phyloP scores from a whole-genome alignment of 2,888 invertebrate genomes.

The Aphrophora alni region DNA sequence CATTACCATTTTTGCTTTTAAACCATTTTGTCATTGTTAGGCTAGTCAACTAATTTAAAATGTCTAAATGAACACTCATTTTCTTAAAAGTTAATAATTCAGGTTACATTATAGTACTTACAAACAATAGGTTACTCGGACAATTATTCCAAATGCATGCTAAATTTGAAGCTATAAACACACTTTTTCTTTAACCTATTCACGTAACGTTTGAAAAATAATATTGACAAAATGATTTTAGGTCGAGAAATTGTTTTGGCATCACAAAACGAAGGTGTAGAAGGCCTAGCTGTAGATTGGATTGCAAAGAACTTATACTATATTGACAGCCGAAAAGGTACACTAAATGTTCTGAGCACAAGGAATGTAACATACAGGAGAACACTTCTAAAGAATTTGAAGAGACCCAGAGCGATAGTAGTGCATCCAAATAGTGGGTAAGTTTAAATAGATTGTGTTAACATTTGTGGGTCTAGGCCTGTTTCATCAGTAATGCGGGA shows the following conservation, averaged over 20 bases:
- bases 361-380: slow-evolving; percentile 83
- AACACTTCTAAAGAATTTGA: slow-evolving; percentile 84
- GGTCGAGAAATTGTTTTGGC: slow-evolving; percentile 87
- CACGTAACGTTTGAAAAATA: no score
- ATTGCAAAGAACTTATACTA: slow-evolving; percentile 94
- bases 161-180: no score
- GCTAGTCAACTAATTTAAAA: no score
- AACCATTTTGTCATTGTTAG: no score
- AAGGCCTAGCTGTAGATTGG: slow-evolving; percentile 96
- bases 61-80: background rate
- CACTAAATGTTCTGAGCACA: slow-evolving; percentile 90
- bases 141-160: no score
- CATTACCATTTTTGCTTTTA: no score
- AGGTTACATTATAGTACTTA: no score
- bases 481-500: no score
- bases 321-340: slow-evolving; percentile 93
- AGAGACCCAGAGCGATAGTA: slow-evolving; percentile 93
- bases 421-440: slow-evolving; percentile 93
- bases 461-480: no score
- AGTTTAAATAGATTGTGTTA: slow-evolving; percentile 42
- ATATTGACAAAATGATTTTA: slow-evolving; percentile 34
- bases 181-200: no score
- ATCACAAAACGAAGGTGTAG: slow-evolving; percentile 96
- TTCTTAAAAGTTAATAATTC: no score
- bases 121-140: no score